phyloP scores from a whole-genome alignment of 1,140 invertebrate genomes.

The Anthonomus grandis region DNA sequence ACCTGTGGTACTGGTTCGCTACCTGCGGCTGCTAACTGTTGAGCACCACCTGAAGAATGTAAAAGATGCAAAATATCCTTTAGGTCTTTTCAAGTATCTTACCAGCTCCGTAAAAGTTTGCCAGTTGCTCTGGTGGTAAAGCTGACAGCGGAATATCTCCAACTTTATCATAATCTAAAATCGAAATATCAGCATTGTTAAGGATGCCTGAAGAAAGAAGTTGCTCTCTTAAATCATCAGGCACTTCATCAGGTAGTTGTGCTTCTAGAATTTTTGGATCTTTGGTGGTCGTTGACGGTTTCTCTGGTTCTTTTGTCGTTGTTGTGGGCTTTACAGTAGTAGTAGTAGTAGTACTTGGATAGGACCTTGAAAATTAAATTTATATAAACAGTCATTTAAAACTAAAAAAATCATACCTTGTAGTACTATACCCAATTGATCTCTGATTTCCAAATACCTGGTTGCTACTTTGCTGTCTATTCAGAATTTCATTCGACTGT shows the following conservation, averaged over 20 bases:
- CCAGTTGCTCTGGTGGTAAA: constrained; percentile 78
- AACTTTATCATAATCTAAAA: constrained; percentile 82
- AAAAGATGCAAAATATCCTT: not conserved
- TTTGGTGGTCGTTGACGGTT: constrained; percentile 47
- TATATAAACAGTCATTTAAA: constrained; percentile 33
- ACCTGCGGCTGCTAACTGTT: constrained; percentile 59
- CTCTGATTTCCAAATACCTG: not conserved
- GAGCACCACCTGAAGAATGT: constrained; percentile 56
- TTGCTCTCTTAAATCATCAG: constrained; percentile 78
- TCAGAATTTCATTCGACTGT: not conserved
- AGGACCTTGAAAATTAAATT: constrained; percentile 8
- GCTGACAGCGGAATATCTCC: constrained; percentile 82
- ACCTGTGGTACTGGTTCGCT: constrained; percentile 59
- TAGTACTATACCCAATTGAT: constrained; percentile 11
- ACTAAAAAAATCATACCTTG: constrained; percentile 20
- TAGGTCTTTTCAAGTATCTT: not conserved
- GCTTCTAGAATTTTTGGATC: constrained; percentile 53
- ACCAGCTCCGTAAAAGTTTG: constrained; percentile 77
- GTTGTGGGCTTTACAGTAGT: constrained; percentile 39
- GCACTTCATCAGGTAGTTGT: constrained; percentile 79
- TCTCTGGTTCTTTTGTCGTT: constrained; percentile 42
- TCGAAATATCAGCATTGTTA: constrained; percentile 80
- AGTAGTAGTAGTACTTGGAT: constrained; percentile 28
- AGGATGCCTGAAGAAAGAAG: constrained; percentile 80
- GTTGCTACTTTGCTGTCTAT: not conserved